A percentile compares a stretch with the other conserved stretches of the same genome.
These are phyloP conservation scores for Nyctibius bracteatus DNA, from an alignment of 2,113 vertebrate species.

Conservation along the genomic window DNA sequence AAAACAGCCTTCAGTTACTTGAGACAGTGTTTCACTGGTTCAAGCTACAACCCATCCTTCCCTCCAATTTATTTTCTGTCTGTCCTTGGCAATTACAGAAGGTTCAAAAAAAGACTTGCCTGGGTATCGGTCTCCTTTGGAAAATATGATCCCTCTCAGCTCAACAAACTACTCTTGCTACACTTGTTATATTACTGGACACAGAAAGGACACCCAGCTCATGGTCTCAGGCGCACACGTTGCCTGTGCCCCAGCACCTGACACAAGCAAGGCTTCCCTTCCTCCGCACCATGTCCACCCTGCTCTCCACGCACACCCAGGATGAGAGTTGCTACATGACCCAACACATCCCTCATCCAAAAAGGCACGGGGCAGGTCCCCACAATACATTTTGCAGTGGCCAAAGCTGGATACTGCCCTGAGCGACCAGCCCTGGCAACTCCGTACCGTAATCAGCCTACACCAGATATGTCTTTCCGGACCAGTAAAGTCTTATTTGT, in stretches of 20 bases:
- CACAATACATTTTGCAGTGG: fast-evolving
- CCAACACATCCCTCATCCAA: neutral
- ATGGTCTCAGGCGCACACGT: neutral
- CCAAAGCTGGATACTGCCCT: neutral
- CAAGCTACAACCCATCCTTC: neutral
- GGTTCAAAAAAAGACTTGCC: neutral
- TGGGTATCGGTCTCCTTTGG: neutral
- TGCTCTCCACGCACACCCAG: neutral
- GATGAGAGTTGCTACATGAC: fast-evolving
- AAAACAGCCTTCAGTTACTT: constrained; percentile 25
- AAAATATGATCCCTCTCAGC: neutral
- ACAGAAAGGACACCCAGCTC: neutral
- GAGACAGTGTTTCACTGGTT: neutral
- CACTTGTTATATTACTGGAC: neutral
- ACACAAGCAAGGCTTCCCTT: neutral
- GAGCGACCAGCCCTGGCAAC: fast-evolving
- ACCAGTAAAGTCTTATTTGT: neutral
- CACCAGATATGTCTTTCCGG: neutral
- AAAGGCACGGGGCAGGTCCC: neutral
- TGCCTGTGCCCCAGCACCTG: neutral
- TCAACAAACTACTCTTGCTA: neutral
- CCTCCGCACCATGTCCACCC: neutral
- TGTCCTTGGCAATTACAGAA: neutral
- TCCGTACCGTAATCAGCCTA: neutral
- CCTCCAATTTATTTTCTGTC: neutral